These are phyloP conservation scores for Catostomus latipinnis DNA, from an alignment of 2,797 vertebrate genomes.

Conservation along the genomic window DNA sequence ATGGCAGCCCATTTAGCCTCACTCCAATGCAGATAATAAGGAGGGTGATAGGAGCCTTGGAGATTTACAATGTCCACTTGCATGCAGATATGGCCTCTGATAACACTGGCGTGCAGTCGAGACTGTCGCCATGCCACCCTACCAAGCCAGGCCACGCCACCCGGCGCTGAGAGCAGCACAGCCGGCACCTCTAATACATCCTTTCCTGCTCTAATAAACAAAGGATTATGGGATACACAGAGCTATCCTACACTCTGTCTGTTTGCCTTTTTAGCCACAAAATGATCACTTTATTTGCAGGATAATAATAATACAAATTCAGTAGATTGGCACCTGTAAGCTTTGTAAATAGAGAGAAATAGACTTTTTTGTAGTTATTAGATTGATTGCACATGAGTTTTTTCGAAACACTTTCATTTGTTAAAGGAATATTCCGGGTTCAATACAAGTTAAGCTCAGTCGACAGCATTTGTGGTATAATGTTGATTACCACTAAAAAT, in stretches of 20 bases:
- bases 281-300: constrained; percentile 36
- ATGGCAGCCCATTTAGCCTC: constrained; percentile 36
- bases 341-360: not conserved
- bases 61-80: constrained; percentile 77
- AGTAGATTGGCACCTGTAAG: not conserved
- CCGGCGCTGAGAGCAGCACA: constrained; percentile 52
- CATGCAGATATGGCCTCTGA: constrained; percentile 48
- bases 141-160: constrained; percentile 30
- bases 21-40: constrained; percentile 17
- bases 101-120: constrained; percentile 49
- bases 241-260: constrained; percentile 47
- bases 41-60: constrained; percentile 92
- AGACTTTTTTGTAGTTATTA: not conserved
- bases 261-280: constrained; percentile 52
- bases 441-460: not conserved
- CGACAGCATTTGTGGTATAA: too few species aligned
- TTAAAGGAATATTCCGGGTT: not conserved
- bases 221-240: constrained; percentile 54
- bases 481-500: too few species aligned
- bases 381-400: too few species aligned
- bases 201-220: constrained; percentile 58
- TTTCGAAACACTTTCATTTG: too few species aligned
- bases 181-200: constrained; percentile 54
- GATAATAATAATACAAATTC: constrained; percentile 32
- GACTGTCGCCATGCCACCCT: constrained; percentile 57